These are phyloP conservation scores for Smittia sp. DNA, from an alignment of 2,888 invertebrate genomes.

Conservation along the genomic window DNA sequence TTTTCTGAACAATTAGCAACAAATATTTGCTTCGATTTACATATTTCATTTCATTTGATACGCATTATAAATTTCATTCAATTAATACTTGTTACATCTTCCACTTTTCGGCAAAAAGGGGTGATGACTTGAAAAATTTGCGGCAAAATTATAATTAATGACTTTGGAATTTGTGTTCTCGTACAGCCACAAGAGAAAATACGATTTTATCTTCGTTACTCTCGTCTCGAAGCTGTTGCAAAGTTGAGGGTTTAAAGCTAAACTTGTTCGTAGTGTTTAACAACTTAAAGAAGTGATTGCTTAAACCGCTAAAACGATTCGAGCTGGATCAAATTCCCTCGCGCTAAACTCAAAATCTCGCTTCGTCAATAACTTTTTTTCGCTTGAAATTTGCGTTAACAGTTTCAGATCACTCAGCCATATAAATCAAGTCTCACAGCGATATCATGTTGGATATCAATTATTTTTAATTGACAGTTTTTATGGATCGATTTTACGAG, in stretches of 20 bases:
- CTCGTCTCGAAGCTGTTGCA: neutral
- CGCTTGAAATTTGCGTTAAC: neutral
- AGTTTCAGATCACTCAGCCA: neutral
- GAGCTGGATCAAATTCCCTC: too few relatives aligned
- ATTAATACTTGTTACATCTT: constrained; percentile 33
- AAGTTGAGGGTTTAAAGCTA: too few relatives aligned
- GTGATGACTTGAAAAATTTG: constrained; percentile 39
- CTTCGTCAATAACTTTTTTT: too few relatives aligned
- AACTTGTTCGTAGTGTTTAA: too few relatives aligned
- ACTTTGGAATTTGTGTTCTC: constrained; percentile 26
- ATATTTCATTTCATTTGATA: neutral
- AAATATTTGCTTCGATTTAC: constrained; percentile 34
- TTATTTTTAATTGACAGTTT: constrained; percentile 12
- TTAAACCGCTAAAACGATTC: too few relatives aligned
- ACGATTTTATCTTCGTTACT: neutral
- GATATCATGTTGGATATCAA: constrained; percentile 2
- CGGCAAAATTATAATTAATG: constrained; percentile 40
- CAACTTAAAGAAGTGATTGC: too few relatives aligned
- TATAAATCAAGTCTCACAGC: constrained; percentile 2
- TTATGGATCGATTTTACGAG: neutral
- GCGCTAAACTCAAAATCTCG: too few relatives aligned
- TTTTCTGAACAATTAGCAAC: constrained; percentile 18
- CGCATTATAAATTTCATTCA: constrained; percentile 28
- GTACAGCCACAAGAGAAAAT: neutral
- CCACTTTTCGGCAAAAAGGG: neutral